phyloP scores from a whole-genome alignment of 2,113 vertebrate genomes.

The Collichthys lucidus region DNA sequence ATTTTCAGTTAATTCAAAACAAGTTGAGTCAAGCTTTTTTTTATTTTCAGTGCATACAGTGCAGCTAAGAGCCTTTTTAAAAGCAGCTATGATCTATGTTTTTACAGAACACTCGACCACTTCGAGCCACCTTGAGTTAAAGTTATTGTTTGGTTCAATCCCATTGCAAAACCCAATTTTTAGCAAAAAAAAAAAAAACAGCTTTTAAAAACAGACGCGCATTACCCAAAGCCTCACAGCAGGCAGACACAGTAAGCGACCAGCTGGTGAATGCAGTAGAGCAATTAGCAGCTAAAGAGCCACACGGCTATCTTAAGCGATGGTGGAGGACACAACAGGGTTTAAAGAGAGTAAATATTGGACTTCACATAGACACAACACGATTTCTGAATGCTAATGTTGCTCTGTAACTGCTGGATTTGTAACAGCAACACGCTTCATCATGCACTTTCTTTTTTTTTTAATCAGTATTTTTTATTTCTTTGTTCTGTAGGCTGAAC shows the following conservation, averaged over 20 bases:
- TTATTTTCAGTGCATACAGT: neutral
- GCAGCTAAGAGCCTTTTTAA: neutral
- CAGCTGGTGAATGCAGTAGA: neutral
- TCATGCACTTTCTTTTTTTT: neutral
- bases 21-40: neutral
- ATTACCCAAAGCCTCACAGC: neutral
- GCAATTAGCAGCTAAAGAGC: neutral
- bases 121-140: neutral
- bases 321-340: neutral
- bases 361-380: neutral
- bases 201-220: no score
- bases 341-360: neutral
- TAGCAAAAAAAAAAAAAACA: neutral
- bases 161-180: neutral
- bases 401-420: neutral
- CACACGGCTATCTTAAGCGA: neutral
- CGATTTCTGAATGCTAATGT: neutral
- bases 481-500: slow-evolving; percentile 83
- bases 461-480: neutral
- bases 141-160: neutral
- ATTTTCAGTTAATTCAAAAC: slow-evolving; percentile 3
- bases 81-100: neutral
- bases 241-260: neutral
- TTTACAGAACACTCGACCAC: neutral
- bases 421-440: neutral